phyloP scores from a whole-genome alignment of 1,140 invertebrate genomes.

The Pogonus chalceus region DNA sequence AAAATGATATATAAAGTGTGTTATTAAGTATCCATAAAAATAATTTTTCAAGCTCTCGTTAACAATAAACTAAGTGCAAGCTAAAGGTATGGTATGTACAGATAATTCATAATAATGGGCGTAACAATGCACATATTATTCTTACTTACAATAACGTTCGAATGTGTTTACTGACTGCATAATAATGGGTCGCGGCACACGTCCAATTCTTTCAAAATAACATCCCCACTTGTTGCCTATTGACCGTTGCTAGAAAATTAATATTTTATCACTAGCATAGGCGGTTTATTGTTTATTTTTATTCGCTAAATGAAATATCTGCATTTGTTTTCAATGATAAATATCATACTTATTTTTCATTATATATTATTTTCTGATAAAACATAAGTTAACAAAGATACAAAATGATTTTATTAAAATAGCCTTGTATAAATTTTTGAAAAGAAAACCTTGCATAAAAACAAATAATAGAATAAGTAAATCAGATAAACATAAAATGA shows the following conservation, averaged over 20 bases:
- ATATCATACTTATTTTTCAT: too few relatives aligned
- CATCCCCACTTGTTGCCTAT: not conserved
- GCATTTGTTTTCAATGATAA: not conserved
- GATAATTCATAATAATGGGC: not conserved
- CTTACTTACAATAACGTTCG: not conserved
- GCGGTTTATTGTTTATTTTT: too few relatives aligned
- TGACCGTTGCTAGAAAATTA: not conserved
- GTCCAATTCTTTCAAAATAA: too few relatives aligned
- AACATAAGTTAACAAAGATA: too few relatives aligned
- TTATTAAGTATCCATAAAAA: slow-evolving; percentile 1
- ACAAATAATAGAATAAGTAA: too few relatives aligned
- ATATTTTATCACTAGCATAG: not conserved
- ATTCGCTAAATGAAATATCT: not conserved
- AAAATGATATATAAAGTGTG: not conserved
- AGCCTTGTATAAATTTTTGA: too few relatives aligned
- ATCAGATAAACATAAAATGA: too few relatives aligned
- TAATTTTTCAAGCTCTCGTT: not conserved
- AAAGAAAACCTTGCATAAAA: too few relatives aligned
- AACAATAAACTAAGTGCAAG: not conserved
- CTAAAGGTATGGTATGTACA: not conserved
- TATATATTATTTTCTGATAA: too few relatives aligned
- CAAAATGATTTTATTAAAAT: too few relatives aligned
- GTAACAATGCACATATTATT: slow-evolving; percentile 6
- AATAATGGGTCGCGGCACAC: not conserved
- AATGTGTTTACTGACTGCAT: not conserved